These are phyloP conservation scores for Geophilus truncorum DNA, from an alignment of 2,888 invertebrate species.

Conservation along the genomic window DNA sequence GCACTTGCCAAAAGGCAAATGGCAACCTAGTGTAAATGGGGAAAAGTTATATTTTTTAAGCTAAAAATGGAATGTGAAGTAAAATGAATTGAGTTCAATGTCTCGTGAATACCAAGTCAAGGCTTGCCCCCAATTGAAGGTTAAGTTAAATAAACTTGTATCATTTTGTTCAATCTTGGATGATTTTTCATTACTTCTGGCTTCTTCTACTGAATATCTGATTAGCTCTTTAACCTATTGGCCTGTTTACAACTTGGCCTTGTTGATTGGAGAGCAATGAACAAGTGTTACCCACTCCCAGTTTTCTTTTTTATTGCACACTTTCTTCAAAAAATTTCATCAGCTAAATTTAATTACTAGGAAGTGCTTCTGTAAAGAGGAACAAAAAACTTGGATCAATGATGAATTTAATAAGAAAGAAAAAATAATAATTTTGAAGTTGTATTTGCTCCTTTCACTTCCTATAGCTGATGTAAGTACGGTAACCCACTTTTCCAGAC, in stretches of 20 bases:
- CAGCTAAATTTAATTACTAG: not conserved
- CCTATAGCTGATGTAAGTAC: not conserved
- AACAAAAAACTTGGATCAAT: not conserved
- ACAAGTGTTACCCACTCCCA: constrained; percentile 12
- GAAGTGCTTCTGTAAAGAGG: not conserved
- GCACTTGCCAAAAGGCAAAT: constrained; percentile 16
- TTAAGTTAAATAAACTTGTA: constrained; percentile 24
- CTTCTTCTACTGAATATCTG: not conserved
- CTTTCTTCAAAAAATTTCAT: not conserved
- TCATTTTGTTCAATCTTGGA: constrained; percentile 4
- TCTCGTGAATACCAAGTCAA: not conserved
- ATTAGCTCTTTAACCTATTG: constrained; percentile 21
- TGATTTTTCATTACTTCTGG: not conserved
- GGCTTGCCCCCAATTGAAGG: constrained; percentile 15
- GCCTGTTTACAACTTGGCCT: constrained; percentile 22
- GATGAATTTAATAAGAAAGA: not conserved
- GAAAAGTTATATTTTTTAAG: not conserved
- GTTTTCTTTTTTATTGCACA: constrained; percentile 4
- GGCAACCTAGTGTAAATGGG: not conserved
- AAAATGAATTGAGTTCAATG: constrained; percentile 2
- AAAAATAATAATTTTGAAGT: not conserved
- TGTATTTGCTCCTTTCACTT: not conserved
- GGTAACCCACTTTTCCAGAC: not conserved
- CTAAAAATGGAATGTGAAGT: constrained; percentile 3
- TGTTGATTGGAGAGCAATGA: constrained; percentile 13